Evolutionary conservation across 2,888 invertebrate species (phyloP).

Genomic region (Chloroclystis v-ata): DNA sequence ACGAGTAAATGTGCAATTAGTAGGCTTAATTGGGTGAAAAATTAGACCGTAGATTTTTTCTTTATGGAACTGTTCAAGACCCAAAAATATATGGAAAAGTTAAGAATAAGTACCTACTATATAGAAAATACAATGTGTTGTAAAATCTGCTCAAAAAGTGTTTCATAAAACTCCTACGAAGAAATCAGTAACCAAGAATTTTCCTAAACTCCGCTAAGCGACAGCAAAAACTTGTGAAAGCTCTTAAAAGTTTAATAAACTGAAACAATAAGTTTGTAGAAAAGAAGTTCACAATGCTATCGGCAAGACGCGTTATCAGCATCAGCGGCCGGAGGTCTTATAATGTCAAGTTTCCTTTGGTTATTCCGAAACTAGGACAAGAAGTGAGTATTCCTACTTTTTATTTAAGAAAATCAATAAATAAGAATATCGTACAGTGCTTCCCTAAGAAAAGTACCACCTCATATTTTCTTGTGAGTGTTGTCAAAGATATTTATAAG

Average conservation of each 20-base stretch:
- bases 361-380: conserved; percentile 26
- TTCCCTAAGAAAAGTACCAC: too few relatives aligned
- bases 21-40: too few relatives aligned
- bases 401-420: not conserved
- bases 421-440: not conserved
- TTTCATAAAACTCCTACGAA: not conserved
- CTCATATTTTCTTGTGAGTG: too few relatives aligned
- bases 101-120: too few relatives aligned
- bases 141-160: not conserved
- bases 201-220: not conserved
- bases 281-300: conserved; percentile 4
- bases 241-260: not conserved
- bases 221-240: not conserved
- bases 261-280: not conserved
- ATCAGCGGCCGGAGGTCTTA: conserved; percentile 46
- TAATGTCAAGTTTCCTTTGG: conserved; percentile 38
- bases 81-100: too few relatives aligned
- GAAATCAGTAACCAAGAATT: conserved; percentile 1
- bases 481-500: too few relatives aligned
- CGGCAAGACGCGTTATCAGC: conserved; percentile 29
- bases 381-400: conserved; percentile 31
- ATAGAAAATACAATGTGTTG: not conserved
- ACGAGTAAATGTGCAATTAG: too few relatives aligned
- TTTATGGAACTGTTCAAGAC: too few relatives aligned
- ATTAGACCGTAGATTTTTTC: too few relatives aligned